A percentile compares a stretch with the other conserved stretches of the same genome.
Evolutionary conservation across 2,888 invertebrate species (phyloP).

Genomic region (Anthoptus insignis): DNA sequence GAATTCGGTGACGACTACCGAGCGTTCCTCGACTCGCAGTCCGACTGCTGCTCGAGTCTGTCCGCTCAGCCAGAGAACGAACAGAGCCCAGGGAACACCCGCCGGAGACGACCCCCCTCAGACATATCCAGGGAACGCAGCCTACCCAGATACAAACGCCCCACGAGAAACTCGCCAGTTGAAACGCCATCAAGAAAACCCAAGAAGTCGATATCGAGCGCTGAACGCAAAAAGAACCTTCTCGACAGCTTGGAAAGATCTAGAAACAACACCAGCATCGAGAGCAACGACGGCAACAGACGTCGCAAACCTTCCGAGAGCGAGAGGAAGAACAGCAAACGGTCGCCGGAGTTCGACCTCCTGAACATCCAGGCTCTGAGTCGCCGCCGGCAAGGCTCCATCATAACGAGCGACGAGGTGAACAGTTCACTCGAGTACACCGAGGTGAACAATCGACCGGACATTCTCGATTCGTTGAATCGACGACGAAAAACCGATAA

Average conservation of each 20-base stretch:
- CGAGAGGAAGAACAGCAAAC: conserved; percentile 74
- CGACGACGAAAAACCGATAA: conserved; percentile 66
- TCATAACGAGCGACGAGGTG: conserved; percentile 80
- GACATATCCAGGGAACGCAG: conserved; percentile 69
- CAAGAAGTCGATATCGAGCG: conserved; percentile 83
- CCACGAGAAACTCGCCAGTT: conserved; percentile 71
- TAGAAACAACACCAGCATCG: conserved; percentile 80
- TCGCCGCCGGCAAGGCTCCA: conserved; percentile 79
- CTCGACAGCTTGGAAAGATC: conserved; percentile 82
- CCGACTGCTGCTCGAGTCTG: conserved; percentile 94
- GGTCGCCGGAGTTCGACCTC: conserved; percentile 80
- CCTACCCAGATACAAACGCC: conserved; percentile 73
- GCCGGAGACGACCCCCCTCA: conserved; percentile 77
- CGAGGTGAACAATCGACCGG: conserved; percentile 80
- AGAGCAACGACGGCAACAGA: conserved; percentile 76
- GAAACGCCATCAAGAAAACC: conserved; percentile 77
- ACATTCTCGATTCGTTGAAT: conserved; percentile 77
- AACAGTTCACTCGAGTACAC: conserved; percentile 83
- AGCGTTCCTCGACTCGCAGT: conserved; percentile 96
- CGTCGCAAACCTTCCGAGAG: conserved; percentile 74
- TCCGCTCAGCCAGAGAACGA: conserved; percentile 88
- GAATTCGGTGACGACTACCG: conserved; percentile 97
- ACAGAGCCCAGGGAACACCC: conserved; percentile 69
- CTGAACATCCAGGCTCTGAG: conserved; percentile 76
- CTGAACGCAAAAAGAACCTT: conserved; percentile 80